Evolutionary conservation across 1,140 invertebrate genomes (phyloP), one percentile per base, ranked within the genome.

Genomic region (Drosophila subpulchrella): DNA sequence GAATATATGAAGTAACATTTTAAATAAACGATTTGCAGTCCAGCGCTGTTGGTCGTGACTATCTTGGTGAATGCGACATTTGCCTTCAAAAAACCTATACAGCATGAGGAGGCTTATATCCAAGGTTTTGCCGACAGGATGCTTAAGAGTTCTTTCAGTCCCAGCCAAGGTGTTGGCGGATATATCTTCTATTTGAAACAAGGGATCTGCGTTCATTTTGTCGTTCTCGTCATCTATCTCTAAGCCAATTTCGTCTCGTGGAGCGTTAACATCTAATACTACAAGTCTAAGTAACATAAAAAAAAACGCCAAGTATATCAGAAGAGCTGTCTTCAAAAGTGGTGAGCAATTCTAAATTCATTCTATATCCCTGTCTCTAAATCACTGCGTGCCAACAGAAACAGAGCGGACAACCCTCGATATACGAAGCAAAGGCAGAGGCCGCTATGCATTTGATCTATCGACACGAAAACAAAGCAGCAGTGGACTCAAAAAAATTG

Each of bases 181-280:
- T 34, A 34, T 4, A 51, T 34, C n/a, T n/a, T 94, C 94, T 85
- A 94, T 93, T 75, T 92, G 51, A 75, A 94, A 94, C 61, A 94
- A 83, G 3, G 13, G 17, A 8, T 71, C 74, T 7, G 63, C 70
- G 0, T 85, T 71, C 54, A 78, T 91, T 38, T 91, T 83, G 6
- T 92, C 78, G 57, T 93, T 84, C n/a, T 92, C 82, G 50, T 93
- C 83, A 56, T 91, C 82, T 4, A 91, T 85, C 53, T 93, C 92
- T 38, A 93, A 88, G 54, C 94, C 92, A 44, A 95, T 93, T 81
- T 94, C 93, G 60, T 93, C 93, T 57, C 93, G 93, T 36, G 95
- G 94, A 47, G 94, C 93, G 90, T 94, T 94, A 0, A 96, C 95
- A 93, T 97, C 96, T 68, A 97, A 92, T 56, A 94, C 91, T 32